Percentiles rank a stretch among this genome's conserved stretches.
phyloP scores from a whole-genome alignment of 30 jellyfish, hydroid and myxozoan genomes.

The Turritopsis rubra region DNA sequence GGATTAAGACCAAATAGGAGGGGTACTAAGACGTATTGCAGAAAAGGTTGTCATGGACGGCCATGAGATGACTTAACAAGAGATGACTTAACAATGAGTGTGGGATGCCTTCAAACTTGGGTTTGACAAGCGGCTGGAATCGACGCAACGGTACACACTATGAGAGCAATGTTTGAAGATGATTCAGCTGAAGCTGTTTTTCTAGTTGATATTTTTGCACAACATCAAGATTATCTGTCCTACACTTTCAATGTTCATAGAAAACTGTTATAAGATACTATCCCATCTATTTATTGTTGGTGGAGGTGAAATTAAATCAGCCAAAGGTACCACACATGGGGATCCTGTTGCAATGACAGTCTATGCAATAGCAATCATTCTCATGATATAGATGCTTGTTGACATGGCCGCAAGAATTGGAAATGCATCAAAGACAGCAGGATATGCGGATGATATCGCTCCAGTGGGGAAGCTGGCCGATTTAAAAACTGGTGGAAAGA shows the following conservation, averaged over 20 bases:
- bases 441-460: too few relatives aligned
- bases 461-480: too few relatives aligned
- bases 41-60: background rate
- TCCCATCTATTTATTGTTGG: background rate
- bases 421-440: too few relatives aligned
- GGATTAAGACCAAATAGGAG: background rate
- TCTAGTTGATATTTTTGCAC: background rate
- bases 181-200: background rate
- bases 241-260: background rate
- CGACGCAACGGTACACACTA: background rate
- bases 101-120: background rate
- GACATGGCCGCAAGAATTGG: too few relatives aligned
- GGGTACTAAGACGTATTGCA: background rate
- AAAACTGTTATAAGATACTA: background rate
- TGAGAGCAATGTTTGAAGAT: background rate
- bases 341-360: background rate
- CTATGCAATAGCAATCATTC: too few relatives aligned
- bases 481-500: too few relatives aligned
- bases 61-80: background rate
- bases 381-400: too few relatives aligned
- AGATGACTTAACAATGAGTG: background rate
- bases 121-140: background rate
- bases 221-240: background rate
- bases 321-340: background rate
- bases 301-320: background rate